phyloP scores from a whole-genome alignment of 2,113 vertebrate species.

The Platanista minor region DNA sequence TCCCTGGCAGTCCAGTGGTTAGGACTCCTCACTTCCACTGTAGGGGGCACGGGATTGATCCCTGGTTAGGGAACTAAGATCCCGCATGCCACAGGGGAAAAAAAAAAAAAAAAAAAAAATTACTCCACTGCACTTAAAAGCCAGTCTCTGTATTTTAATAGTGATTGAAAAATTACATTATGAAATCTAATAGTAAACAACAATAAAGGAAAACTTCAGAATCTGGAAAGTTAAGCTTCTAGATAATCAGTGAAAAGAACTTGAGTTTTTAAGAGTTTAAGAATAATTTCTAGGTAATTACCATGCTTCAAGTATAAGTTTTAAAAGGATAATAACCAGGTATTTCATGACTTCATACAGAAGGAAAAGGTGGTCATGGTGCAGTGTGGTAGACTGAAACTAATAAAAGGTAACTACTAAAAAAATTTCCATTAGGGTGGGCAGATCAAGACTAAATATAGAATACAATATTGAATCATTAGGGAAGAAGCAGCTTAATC shows the following conservation, averaged over 20 bases:
- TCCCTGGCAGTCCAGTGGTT: not conserved
- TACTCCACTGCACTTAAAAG: not conserved
- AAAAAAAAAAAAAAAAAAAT: not conserved
- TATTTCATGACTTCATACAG: not conserved
- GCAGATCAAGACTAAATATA: not conserved
- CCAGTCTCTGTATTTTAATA: not conserved
- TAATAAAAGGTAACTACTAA: constrained; percentile 8
- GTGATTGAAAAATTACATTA: not conserved
- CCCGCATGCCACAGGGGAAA: not conserved
- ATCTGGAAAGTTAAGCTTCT: not conserved
- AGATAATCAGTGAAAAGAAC: not conserved
- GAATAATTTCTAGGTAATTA: not conserved
- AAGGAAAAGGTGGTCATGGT: not conserved
- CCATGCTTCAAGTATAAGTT: not conserved
- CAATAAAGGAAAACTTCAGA: not conserved
- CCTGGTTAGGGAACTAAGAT: not conserved
- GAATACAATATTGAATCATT: not conserved
- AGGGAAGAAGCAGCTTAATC: not conserved
- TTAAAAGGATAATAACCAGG: not conserved
- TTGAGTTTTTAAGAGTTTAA: not conserved
- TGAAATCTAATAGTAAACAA: not conserved
- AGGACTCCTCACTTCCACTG: not conserved
- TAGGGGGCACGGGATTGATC: not conserved
- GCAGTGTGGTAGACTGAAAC: not conserved
- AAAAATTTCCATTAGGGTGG: not conserved